Evolutionary conservation across 1,140 invertebrate genomes (phyloP).

Genomic region (Papilio dardanus): DNA sequence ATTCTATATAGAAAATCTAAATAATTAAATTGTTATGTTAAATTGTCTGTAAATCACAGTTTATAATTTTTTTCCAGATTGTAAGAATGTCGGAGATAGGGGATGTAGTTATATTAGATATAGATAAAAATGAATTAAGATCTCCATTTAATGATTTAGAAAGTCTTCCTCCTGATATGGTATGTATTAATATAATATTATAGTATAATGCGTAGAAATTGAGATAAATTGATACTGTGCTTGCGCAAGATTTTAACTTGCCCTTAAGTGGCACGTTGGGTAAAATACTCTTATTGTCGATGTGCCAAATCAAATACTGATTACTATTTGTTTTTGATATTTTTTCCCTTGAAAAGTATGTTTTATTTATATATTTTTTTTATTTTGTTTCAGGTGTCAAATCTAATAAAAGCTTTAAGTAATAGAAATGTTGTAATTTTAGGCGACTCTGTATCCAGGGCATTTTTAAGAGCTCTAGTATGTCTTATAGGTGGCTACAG

Average conservation of each 20-base stretch:
- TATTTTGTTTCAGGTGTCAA: slow-evolving; percentile 82
- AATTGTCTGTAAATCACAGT: neutral
- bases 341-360: neutral
- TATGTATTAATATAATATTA: slow-evolving; percentile 73
- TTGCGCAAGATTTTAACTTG: neutral
- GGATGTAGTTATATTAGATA: slow-evolving; percentile 95
- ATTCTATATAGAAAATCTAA: no score
- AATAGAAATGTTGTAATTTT: slow-evolving; percentile 85
- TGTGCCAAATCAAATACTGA: neutral
- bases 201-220: neutral
- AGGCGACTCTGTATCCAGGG: slow-evolving; percentile 94
- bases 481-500: slow-evolving; percentile 96
- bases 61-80: slow-evolving; percentile 78
- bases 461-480: slow-evolving; percentile 94
- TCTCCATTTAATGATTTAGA: slow-evolving; percentile 95
- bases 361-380: neutral
- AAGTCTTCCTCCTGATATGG: slow-evolving; percentile 91
- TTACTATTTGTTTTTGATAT: neutral
- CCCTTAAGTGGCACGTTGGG: neutral
- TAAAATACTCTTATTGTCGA: neutral
- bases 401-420: slow-evolving; percentile 87
- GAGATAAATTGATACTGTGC: no score
- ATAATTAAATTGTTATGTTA: no score
- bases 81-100: slow-evolving; percentile 90
- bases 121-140: slow-evolving; percentile 92